Evolutionary conservation across 2,797 vertebrate genomes (phyloP).

Genomic region (Takifugu rubripes): DNA sequence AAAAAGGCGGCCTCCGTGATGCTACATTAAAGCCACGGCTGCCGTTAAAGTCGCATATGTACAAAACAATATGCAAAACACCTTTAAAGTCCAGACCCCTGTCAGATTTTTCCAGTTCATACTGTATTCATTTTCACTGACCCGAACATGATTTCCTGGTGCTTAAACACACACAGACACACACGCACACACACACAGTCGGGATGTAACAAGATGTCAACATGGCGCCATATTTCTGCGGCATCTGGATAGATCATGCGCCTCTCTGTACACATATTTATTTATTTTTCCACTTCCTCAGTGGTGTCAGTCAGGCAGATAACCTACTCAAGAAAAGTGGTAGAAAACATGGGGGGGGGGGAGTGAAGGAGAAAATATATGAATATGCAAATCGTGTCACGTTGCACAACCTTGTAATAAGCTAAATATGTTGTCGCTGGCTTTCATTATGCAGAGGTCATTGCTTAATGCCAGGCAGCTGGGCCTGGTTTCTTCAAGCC

Average conservation of each 20-base stretch:
- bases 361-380: constrained; percentile 75
- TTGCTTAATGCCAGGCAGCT: constrained; percentile 93
- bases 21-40: constrained; percentile 28
- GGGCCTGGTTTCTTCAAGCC: constrained; percentile 70
- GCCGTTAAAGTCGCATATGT: neutral
- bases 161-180: constrained; percentile 53
- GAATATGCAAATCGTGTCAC: constrained; percentile 97
- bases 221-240: constrained; percentile 68
- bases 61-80: constrained; percentile 50
- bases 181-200: constrained; percentile 21
- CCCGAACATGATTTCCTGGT: constrained; percentile 67
- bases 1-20: too few relatives aligned
- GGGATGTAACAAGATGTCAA: constrained; percentile 54
- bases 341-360: constrained; percentile 7
- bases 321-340: constrained; percentile 80
- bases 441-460: constrained; percentile 91
- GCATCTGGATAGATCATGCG: constrained; percentile 81
- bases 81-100: constrained; percentile 45
- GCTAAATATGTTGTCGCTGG: constrained; percentile 88
- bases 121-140: constrained; percentile 52
- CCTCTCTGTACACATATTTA: constrained; percentile 68
- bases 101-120: constrained; percentile 50
- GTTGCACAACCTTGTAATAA: constrained; percentile 90
- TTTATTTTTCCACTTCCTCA: constrained; percentile 77
- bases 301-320: constrained; percentile 82